Base-by-base conservation (phyloP, 2,797 vertebrate genomes). In the Melanotaenia boesemani region DNA sequence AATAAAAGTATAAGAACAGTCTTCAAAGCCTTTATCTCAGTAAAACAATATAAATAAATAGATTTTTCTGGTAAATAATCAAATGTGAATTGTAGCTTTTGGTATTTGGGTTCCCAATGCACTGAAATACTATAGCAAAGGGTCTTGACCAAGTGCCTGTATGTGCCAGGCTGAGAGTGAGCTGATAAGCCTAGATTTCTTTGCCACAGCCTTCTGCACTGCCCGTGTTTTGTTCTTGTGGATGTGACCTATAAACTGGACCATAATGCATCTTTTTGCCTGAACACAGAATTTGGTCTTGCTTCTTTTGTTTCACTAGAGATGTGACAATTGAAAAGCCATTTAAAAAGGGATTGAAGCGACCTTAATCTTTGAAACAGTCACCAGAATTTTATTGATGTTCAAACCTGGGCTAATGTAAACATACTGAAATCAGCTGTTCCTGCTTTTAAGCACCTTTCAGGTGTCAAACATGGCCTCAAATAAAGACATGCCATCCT, bases 321-420 rank as follows among this genome's bases (percentile, higher is more conserved):
- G 30, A 74, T 52, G 34, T 66, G 48, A 15, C 80, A 77, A 72
- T 26, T 18, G 36, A 61, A 70, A 68, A 37, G 41, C 41, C 41
- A 44, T 44, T 13, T 4, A 16, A 1, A 44, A 44, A 44, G 16
- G 64, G 74, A 83, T 82, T 84, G 67, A 57, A 59, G 83, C 50
- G 70, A 77, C 63, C 54, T 79, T 92, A 90, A 93, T 85, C 92
- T 73, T 80, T 46, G 16, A 46, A 86, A 86, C 77, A 74, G 76
- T 82, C 81, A 83, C 81, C 83, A 86, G 72, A 81, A 82, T 93
- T 86, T 91, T 90, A 87, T 87, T 94, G 93, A 93, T 85, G 89
- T 82, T 79, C 77, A 70, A 1, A 18, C 44, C 16, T 46, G 15
- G 1, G 44, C 44, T 46, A 44, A 46, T 20, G 44, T 46, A 46